A percentile compares a stretch with the other conserved stretches of the same genome.
Conservation (phyloP, 53 echinoderm and acorn worm species). For the Temnopleurus reevesii region DNA sequence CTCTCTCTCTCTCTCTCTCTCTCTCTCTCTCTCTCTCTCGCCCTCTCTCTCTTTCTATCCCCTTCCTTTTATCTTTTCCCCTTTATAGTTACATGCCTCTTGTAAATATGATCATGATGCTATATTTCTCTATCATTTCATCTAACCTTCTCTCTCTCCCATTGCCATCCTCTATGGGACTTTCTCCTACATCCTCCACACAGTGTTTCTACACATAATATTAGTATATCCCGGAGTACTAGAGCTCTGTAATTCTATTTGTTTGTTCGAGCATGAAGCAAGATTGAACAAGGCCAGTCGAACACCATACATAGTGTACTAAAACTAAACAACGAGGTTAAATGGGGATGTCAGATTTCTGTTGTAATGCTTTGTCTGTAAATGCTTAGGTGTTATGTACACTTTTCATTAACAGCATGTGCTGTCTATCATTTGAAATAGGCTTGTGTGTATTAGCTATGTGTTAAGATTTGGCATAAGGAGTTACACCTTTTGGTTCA, state of each 20-base stretch:
- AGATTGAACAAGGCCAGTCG: not conserved
- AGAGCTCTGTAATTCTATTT: conserved; percentile 14
- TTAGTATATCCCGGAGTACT: not conserved
- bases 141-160: not conserved
- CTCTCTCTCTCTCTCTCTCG: no score
- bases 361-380: not conserved
- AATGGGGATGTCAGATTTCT: not conserved
- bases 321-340: not conserved
- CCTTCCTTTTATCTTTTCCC: not conserved
- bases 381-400: not conserved
- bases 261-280: not conserved
- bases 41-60: not conserved
- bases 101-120: not conserved
- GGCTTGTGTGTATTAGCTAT: no score
- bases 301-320: not conserved
- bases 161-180: not conserved
- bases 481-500: no score
- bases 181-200: not conserved
- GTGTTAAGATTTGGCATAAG: no score
- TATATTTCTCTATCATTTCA: not conserved
- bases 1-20: no score
- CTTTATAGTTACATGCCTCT: not conserved
- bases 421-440: no score
- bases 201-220: conserved; percentile 2
- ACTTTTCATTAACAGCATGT: not conserved